These are phyloP conservation scores for Pachyuromys duprasi DNA, from an alignment of 2,797 vertebrate species.

Conservation along the genomic window DNA sequence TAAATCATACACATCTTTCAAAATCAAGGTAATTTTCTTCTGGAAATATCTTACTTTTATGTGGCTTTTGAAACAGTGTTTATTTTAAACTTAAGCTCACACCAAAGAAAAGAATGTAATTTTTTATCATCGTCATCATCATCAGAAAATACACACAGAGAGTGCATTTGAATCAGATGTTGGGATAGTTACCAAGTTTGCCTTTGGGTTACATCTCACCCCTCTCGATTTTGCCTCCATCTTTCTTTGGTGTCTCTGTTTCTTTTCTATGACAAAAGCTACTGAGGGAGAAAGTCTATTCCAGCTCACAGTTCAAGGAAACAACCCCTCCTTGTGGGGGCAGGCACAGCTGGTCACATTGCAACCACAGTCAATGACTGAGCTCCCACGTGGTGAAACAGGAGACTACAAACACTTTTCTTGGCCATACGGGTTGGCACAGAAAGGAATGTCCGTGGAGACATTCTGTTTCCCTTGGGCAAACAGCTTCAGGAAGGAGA, in stretches of 20 bases:
- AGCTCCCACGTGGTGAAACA: no score
- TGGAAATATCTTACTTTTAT: background rate
- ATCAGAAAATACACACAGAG: rapidly evolving
- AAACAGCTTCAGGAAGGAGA: background rate
- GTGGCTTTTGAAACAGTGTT: background rate
- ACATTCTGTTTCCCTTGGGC: background rate
- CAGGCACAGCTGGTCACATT: no score
- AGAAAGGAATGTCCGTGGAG: background rate
- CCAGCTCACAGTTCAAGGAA: background rate
- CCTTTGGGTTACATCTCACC: background rate
- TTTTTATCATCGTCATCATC: background rate
- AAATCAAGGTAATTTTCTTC: background rate
- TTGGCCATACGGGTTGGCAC: background rate
- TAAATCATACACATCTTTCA: background rate
- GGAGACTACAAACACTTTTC: background rate
- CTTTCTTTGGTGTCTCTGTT: background rate
- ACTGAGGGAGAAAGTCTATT: background rate
- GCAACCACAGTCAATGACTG: background rate
- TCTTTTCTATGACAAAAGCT: background rate
- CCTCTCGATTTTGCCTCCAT: rapidly evolving
- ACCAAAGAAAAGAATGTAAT: background rate
- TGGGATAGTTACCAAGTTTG: background rate
- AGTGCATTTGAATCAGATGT: rapidly evolving
- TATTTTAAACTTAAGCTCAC: background rate
- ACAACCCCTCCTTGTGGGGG: background rate